A percentile compares a stretch with the other conserved stretches of the same genome.
phyloP scores from a whole-genome alignment of 2,888 invertebrate species.

The Rhaphigaster nebulosa region DNA sequence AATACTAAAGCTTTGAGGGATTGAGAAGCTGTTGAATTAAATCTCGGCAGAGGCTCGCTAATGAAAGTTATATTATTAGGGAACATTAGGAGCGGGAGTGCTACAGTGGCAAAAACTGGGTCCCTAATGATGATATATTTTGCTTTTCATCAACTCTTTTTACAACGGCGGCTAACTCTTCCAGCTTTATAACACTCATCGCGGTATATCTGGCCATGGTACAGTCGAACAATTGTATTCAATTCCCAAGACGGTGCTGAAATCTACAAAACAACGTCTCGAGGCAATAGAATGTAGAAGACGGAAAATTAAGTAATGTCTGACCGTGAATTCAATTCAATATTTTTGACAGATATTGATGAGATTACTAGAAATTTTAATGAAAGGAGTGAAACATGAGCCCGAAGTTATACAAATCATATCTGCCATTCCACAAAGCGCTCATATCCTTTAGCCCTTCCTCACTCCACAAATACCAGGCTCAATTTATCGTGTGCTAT shows the following conservation, averaged over 20 bases:
- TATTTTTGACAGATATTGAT: background rate
- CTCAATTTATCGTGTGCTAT: background rate
- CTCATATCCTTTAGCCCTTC: background rate
- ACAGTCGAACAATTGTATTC: background rate
- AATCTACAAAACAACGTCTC: background rate
- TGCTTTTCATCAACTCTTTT: conserved; percentile 28
- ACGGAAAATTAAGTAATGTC: background rate
- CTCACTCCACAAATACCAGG: background rate
- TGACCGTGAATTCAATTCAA: background rate
- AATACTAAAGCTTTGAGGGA: background rate
- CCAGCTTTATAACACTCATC: background rate
- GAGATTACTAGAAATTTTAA: background rate
- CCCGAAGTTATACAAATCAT: background rate
- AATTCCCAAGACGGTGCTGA: background rate
- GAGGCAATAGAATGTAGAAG: background rate
- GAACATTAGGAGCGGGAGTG: conserved; percentile 8
- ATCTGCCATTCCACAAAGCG: background rate
- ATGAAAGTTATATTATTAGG: conserved; percentile 30
- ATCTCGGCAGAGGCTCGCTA: background rate
- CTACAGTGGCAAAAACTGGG: conserved; percentile 26
- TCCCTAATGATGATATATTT: conserved; percentile 33
- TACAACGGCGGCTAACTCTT: background rate
- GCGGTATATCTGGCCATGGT: background rate
- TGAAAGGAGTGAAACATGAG: background rate
- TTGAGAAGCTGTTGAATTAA: conserved; percentile 1